Base-by-base conservation (phyloP, 2,113 vertebrate genomes). In the Aegotheles bennettii region DNA sequence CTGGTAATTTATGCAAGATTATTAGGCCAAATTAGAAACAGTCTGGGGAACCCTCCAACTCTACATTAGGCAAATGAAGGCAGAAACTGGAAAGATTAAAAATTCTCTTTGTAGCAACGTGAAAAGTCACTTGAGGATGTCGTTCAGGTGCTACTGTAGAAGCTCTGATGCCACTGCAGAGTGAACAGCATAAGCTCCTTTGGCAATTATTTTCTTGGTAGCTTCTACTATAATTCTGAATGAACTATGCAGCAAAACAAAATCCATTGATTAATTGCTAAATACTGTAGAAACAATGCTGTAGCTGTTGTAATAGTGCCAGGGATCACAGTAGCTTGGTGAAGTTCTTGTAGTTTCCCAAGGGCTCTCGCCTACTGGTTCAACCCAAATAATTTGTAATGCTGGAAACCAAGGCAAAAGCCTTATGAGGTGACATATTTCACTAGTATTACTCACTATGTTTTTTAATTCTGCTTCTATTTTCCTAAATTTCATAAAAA, bases 1-100 rank as follows among this genome's bases (percentile, higher is more conserved):
- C 51, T 95, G 80, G 21, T 87, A 81, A 97, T 94, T 96, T 89
- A 95, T 91, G 80, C 87, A 79, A 94, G 81, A 93, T 89, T 89
- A 92, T 84, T 95, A 91, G 77, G 48, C 77, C 50, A 91, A 92
- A 92, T 95, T 71, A 84, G 65, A 91, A 93, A 40, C 57, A 95
- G 87, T 94, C 89, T 94, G 73, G 75, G 80, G 92, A 94, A 38
- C 15, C 35, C 50, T 94, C 50, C 77, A 84, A 73, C 33, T 57
- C 61, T 82, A 5, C 59, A 68, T 89, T 70, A 91, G 59, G 84
- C 87, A 94, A 91, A 91, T 57, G 28, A 93, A 90, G 83, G 81
- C 89, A 65, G 89, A 90, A 95, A 42, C 11, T 42, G 36, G 40
- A 81, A 93, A 90, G 65, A 90, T 71, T 65, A 78, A 87, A 86